Evolutionary conservation across 2,797 vertebrate genomes (phyloP), one percentile per base, ranked within the genome.

Genomic region (Girardinus metallicus): DNA sequence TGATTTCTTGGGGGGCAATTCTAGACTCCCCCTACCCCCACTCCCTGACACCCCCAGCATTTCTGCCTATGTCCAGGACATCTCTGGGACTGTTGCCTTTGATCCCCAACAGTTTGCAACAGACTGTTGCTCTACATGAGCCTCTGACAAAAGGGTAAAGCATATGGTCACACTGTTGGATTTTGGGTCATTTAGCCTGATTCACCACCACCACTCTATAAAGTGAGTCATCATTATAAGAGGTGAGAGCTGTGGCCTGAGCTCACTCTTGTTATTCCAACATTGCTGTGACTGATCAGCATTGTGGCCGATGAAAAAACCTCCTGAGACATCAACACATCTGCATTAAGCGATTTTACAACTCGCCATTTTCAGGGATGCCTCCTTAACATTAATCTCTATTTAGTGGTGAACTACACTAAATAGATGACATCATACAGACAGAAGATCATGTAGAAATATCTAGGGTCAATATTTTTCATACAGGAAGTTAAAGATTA

Each of bases 91-190:
- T 47, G 87, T 66, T 87, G 70, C 74, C 80, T 90, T 89, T 90
- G 88, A 88, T 92, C 86, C 86, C 80, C 78, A 57, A 86, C 80
- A 78, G 85, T 88, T 85, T 80, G 73, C 74, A 77, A 81, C 86
- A 91, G 89, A 88, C 85, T 80, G 84, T 80, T 85, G 79, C 86
- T 85, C 80, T 16, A 83, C 60, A 46, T 88, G 88, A 89, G 77
- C 66, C 49, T 84, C 80, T 77, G 82, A 88, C 72, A 83, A 87
- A 90, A 68, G 73, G 77, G 16, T 62, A 76, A 85, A 80, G 84
- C 93, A 93, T 89, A 91, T 87, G 91, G 90, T 47, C 82, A 75
- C 85, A 81, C 86, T 79, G 87, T 83, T 82, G 92, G 88, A 91
- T 88, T 93, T 85, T 86, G 88, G 89, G 84, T 87, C 88, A 90